These are phyloP conservation scores for Loris lydekkerianus DNA, from an alignment of 2,797 vertebrate species.

Conservation along the genomic window DNA sequence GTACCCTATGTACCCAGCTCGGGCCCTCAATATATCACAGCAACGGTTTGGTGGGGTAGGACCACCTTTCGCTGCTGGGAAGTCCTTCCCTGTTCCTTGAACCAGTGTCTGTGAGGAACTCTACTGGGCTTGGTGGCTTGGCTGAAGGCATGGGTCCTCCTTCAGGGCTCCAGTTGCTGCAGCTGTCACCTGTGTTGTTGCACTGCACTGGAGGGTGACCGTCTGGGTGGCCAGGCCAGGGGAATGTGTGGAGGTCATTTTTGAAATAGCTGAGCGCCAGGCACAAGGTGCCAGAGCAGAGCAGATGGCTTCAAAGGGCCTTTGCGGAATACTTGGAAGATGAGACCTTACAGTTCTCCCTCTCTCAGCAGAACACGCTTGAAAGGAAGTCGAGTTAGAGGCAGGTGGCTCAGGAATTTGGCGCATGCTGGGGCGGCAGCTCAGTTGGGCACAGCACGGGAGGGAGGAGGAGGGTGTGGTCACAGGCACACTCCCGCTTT, in stretches of 20 bases:
- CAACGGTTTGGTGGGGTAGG: background rate
- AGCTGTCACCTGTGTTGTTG: background rate
- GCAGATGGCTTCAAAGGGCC: slow-evolving; percentile 45
- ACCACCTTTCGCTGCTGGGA: background rate
- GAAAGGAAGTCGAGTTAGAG: background rate
- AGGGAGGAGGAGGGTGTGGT: background rate
- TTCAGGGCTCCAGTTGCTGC: background rate
- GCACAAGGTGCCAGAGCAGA: background rate
- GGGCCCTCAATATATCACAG: accelerated
- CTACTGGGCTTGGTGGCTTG: background rate
- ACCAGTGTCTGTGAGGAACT: accelerated
- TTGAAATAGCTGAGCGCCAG: background rate
- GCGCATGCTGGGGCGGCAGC: too few relatives aligned
- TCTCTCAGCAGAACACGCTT: background rate
- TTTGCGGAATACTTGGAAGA: background rate
- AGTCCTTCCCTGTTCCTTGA: background rate
- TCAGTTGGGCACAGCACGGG: background rate
- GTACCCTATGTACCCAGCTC: background rate
- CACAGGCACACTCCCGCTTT: too few relatives aligned
- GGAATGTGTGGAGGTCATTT: background rate
- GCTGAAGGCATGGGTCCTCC: background rate
- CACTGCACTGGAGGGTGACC: background rate
- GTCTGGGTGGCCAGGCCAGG: background rate
- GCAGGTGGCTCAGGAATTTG: background rate
- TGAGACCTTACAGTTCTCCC: background rate